Base-by-base conservation (phyloP, 2,888 invertebrate genomes). In the Morpho achilles region DNA sequence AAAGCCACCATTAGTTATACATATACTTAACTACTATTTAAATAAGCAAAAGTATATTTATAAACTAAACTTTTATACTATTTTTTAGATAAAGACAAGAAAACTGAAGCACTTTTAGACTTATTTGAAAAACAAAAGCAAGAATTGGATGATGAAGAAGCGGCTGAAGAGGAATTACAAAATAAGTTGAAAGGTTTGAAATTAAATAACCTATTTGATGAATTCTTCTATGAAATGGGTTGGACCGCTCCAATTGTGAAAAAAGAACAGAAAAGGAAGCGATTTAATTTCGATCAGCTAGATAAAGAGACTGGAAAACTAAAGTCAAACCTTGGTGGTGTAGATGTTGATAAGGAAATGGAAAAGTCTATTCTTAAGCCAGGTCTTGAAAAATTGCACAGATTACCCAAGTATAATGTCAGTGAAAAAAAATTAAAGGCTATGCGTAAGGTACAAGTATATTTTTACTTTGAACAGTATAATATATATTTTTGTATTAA, bases 381-480 rank as follows among this genome's bases (percentile, higher is more conserved):
- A 1, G 94, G 94, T 1, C 92, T 95, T 69, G 95, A 95, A 70
- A 91, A 93, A 68, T 80, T 93, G 52, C 91, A 93, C 60, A 68
- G 82, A 3, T 82, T 95, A 8, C 94, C 94, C 2, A 79, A 88
- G n/a, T 93, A 93, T 72, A 78, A 92, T 62, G 77, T 92, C 45
- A 93, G 92, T 58, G 87, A 92, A 39, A 93, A 86, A 63, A 91
- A 88, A 73, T 77, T 93, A 51, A 92, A 92, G 63, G 85, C 89
- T 58, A 73, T 91, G 61, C 91, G 93, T 72, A 92, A 87, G 90
- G 94, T 93, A 77, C 69, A 54, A 32, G 8, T 41, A 39, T 45
- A n/a, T 46, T 48, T 40, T 32, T 23, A 32, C 32, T 32, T 32
- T 32, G 32, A 32, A 32, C 32, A 32, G 32, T 32, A 3, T 32